Base-by-base conservation (phyloP, 2,888 invertebrate species). In the Amblyteles armatorius region DNA sequence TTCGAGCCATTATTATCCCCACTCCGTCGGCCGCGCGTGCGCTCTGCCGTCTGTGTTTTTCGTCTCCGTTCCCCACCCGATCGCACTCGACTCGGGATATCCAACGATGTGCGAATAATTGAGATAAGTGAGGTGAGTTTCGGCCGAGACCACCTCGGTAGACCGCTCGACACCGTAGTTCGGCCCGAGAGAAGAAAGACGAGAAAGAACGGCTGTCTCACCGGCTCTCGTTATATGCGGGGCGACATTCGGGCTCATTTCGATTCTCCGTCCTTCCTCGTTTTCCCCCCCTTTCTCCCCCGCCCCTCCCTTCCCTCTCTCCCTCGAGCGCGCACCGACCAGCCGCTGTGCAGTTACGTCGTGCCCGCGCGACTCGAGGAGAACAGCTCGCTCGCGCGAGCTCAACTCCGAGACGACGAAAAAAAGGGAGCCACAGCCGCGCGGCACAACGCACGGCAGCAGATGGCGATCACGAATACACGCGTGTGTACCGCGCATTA, bases 401-500 rank as follows among this genome's bases (percentile, higher is more conserved):
- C 65, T 79, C 82, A 55, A 79, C 71, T 76, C 33, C 60, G 76
- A 85, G 82, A 82, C 84, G 84, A 85, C 82, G 68, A 74, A 84
- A 68, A 73, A 44, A 85, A 82, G 72, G 79, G 82, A 82, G 78
- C 65, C 63, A 79, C 67, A 44, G 44, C 48, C 60, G 74, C 57
- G 74, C 36, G 50, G 74, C 73, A 65, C 69, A 81, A 81, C 79
- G 83, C 79, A 60, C 68, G 73, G 67, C 82, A 72, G 85, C 85
- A 85, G 85, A 85, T 85, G 85, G 85, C 82, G 79, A 85, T 82
- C 85, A 77, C 76, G 76, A 79, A 72, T 85, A 65, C 67, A 40
- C 76, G 72, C 68, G 79, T 69, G 36, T 69, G 44, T 29, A 67
- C 65, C n/a, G 55, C 36, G n/a, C 63, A 63, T 63, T 63, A 33